A percentile compares a stretch with the other conserved stretches of the same genome.
Conservation (phyloP, 2,797 vertebrate species). For the Ciconia nigra region DNA sequence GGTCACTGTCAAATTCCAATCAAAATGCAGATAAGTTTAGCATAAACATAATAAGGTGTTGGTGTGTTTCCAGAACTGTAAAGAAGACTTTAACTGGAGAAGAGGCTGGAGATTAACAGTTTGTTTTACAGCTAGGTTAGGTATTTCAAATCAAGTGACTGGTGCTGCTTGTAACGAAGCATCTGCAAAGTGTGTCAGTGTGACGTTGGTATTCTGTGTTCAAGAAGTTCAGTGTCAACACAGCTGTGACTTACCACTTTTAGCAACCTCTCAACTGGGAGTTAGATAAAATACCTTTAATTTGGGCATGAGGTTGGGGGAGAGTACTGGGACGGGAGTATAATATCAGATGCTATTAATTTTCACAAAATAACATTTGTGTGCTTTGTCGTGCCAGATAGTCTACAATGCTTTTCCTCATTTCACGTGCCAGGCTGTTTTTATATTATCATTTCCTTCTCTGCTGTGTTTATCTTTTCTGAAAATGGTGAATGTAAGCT, state of each 20-base stretch:
- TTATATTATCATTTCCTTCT: constrained; percentile 68
- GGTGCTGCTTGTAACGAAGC: constrained; percentile 57
- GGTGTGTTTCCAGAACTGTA: constrained; percentile 54
- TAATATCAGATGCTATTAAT: constrained; percentile 65
- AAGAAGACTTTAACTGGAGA: constrained; percentile 26
- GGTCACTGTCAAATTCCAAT: constrained; percentile 43
- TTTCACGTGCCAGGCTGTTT: constrained; percentile 60
- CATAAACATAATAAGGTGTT: constrained; percentile 43
- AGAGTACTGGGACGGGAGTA: neutral
- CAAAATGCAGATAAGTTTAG: constrained; percentile 46
- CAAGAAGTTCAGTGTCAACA: constrained; percentile 60
- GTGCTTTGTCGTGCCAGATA: constrained; percentile 57
- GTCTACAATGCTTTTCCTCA: constrained; percentile 34
- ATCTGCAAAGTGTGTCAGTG: constrained; percentile 42
- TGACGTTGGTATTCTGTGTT: constrained; percentile 35
- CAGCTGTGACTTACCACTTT: constrained; percentile 67
- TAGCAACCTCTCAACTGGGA: constrained; percentile 60
- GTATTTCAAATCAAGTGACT: constrained; percentile 62
- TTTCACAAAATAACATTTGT: constrained; percentile 59
- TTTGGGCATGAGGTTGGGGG: neutral
- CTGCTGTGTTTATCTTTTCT: constrained; percentile 69
- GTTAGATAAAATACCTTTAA: constrained; percentile 70
- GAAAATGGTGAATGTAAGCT: constrained; percentile 67
- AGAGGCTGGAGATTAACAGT: constrained; percentile 52
- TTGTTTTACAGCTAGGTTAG: constrained; percentile 54